Evolutionary conservation across 2,888 invertebrate genomes (phyloP).

Genomic region (Lochmaea crataegi): DNA sequence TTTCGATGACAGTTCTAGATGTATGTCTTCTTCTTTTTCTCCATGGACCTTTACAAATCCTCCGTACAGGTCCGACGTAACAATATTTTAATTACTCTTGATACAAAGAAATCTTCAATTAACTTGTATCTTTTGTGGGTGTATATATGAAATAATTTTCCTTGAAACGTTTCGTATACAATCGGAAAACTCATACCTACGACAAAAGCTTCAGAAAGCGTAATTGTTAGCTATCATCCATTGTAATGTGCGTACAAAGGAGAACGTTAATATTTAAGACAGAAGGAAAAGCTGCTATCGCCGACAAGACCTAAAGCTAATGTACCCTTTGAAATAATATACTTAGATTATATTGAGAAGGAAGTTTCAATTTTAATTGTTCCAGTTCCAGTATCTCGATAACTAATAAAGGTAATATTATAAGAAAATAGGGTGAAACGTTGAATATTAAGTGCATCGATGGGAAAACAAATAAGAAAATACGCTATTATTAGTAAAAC

Average conservation of each 20-base stretch:
- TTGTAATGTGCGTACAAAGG: slow-evolving; percentile 4
- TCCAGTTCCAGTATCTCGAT: background rate
- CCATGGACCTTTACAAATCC: too few relatives aligned
- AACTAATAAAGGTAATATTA: slow-evolving; percentile 1
- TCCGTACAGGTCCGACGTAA: too few relatives aligned
- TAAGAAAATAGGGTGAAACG: background rate
- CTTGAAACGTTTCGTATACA: background rate
- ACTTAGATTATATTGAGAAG: too few relatives aligned
- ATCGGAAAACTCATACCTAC: slow-evolving; percentile 9
- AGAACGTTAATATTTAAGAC: slow-evolving; percentile 16
- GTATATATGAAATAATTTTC: background rate
- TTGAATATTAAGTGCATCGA: background rate
- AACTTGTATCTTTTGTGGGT: too few relatives aligned
- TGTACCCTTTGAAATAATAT: too few relatives aligned
- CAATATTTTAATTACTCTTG: too few relatives aligned
- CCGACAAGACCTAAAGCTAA: background rate
- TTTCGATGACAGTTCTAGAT: too few relatives aligned
- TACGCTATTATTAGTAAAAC: too few relatives aligned
- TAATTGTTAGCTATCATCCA: slow-evolving; percentile 15
- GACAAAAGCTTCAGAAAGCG: slow-evolving; percentile 6
- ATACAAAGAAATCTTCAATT: too few relatives aligned
- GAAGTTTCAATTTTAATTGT: too few relatives aligned
- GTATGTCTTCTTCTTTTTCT: too few relatives aligned
- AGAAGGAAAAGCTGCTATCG: slow-evolving; percentile 8
- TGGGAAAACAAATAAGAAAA: too few relatives aligned